These are phyloP conservation scores for Montifringilla adamsi DNA, from an alignment of 2,113 vertebrate genomes.

Conservation along the genomic window DNA sequence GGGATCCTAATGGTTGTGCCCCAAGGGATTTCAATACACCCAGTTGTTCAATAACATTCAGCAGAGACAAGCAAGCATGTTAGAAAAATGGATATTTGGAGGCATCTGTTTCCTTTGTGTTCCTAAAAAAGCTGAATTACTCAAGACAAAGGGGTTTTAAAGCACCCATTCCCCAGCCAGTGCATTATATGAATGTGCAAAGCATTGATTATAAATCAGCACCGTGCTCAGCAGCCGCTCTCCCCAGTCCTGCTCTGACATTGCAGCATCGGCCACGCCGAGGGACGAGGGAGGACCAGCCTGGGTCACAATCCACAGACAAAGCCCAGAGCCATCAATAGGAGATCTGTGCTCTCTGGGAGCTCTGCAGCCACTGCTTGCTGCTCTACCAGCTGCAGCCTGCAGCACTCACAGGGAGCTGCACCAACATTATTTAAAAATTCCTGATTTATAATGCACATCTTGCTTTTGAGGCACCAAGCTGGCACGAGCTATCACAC, in stretches of 20 bases:
- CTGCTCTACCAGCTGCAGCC: background rate
- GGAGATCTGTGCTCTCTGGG: background rate
- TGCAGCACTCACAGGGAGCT: background rate
- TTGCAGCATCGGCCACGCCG: background rate
- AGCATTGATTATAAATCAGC: background rate
- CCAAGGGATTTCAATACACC: background rate
- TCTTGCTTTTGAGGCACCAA: background rate
- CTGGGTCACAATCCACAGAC: background rate
- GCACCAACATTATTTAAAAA: background rate
- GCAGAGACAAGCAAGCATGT: background rate
- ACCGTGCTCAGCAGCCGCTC: background rate
- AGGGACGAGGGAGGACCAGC: background rate
- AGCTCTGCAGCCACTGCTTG: background rate
- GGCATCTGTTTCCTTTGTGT: background rate
- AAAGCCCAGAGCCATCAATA: background rate
- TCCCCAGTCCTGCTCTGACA: background rate
- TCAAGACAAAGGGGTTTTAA: background rate
- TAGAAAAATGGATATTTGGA: background rate
- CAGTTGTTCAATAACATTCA: background rate
- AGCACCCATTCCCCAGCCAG: background rate
- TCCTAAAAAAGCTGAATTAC: background rate
- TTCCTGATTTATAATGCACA: background rate
- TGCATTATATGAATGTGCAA: background rate
- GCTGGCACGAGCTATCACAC: background rate
- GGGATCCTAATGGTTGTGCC: background rate